Conservation (phyloP, 2,113 vertebrate species). For the Bufo bufo region DNA sequence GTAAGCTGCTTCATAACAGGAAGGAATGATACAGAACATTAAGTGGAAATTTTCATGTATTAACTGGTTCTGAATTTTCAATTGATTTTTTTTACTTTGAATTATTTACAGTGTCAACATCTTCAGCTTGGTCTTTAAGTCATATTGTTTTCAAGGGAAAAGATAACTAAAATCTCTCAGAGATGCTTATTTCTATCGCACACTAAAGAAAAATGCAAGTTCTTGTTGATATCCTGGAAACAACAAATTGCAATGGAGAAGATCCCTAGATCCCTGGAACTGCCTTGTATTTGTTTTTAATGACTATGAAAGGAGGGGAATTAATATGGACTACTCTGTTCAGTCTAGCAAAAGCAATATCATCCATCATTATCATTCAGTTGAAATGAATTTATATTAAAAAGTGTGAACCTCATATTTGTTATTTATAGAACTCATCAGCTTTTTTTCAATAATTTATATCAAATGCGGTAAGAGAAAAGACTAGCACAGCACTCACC, state of each 20-base stretch:
- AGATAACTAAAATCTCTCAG: not conserved
- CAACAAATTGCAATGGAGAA: not conserved
- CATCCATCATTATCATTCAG: not conserved
- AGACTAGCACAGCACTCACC: too few species aligned
- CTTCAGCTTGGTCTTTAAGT: too few species aligned
- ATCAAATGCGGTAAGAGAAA: too few species aligned
- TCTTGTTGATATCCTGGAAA: not conserved
- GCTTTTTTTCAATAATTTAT: too few species aligned
- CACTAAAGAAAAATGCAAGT: too few species aligned
- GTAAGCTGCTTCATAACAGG: not conserved
- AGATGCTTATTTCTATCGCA: too few species aligned
- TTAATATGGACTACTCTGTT: not conserved
- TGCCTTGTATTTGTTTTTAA: not conserved
- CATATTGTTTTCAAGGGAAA: too few species aligned
- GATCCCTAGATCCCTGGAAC: not conserved
- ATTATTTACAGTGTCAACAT: too few species aligned
- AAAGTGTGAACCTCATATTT: not conserved
- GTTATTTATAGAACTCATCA: too few species aligned
- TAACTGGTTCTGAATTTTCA: not conserved
- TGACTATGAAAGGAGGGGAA: not conserved
- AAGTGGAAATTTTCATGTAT: not conserved
- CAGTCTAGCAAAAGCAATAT: not conserved
- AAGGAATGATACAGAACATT: not conserved
- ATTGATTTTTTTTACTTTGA: too few species aligned
- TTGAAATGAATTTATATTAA: not conserved